Conservation (phyloP, 2,113 vertebrate species). For the Poicephalus meyeri region DNA sequence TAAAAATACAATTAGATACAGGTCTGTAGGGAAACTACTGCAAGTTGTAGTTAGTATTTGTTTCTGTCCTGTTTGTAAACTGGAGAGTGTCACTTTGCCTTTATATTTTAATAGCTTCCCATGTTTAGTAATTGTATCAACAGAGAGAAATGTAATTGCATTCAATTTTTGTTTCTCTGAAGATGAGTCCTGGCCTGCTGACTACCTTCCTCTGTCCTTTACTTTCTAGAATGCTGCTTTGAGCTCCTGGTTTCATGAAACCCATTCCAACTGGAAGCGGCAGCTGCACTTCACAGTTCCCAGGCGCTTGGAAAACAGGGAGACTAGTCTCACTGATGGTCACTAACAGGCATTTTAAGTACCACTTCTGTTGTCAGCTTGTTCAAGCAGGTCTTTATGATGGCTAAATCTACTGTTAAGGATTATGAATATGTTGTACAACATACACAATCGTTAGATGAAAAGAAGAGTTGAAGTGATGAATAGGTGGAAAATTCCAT, state of each 20-base stretch:
- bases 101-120: not conserved
- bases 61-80: not conserved
- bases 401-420: not conserved
- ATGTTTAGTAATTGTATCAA: not conserved
- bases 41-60: not conserved
- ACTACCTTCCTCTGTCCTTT: not conserved
- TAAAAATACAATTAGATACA: not conserved
- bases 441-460: not conserved
- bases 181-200: not conserved
- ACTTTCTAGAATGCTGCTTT: not conserved
- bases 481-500: not conserved
- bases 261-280: not conserved
- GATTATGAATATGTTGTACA: not conserved
- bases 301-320: not conserved
- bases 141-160: not conserved
- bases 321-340: not conserved
- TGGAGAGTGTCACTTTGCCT: not conserved
- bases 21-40: not conserved
- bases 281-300: not conserved
- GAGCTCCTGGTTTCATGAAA: not conserved
- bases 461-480: not conserved
- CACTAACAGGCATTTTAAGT: not conserved
- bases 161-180: not conserved
- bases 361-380: not conserved
- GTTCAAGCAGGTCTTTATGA: not conserved